Evolutionary conservation across 2,888 invertebrate species (phyloP).

Genomic region (Andrena minutula): DNA sequence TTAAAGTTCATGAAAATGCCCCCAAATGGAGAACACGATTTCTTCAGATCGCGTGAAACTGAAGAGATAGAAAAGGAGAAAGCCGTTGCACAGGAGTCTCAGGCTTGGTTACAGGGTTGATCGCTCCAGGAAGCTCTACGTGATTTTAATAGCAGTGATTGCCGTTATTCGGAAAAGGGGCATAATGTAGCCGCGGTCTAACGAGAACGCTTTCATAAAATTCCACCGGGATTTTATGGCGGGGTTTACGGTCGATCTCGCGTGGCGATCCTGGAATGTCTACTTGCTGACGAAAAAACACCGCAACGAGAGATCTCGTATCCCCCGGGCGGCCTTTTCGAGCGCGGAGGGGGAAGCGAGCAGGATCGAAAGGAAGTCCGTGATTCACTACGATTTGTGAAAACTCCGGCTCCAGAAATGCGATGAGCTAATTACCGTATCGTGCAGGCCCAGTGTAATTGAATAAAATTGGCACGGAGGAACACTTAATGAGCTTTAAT

Average conservation of each 20-base stretch:
- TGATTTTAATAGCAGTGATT: conserved; percentile 26
- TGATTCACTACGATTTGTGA: conserved; percentile 49
- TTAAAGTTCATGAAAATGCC: too few species aligned
- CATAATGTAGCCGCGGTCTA: conserved; percentile 22
- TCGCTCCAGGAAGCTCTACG: conserved; percentile 11
- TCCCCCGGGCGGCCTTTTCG: conserved; percentile 10
- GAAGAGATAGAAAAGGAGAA: neutral
- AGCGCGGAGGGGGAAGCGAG: neutral
- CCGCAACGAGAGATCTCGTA: conserved; percentile 38
- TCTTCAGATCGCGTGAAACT: neutral
- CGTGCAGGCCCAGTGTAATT: conserved; percentile 24
- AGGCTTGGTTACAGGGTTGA: neutral
- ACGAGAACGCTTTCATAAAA: conserved; percentile 55
- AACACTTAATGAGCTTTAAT: conserved; percentile 52
- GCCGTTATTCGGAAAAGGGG: conserved; percentile 16
- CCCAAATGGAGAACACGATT: too few species aligned
- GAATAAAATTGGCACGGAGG: conserved; percentile 56
- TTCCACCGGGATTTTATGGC: conserved; percentile 55
- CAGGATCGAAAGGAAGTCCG: conserved; percentile 48
- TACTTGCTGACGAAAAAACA: conserved; percentile 17
- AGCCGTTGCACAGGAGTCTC: neutral
- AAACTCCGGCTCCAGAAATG: conserved; percentile 44
- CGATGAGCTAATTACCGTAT: conserved; percentile 48
- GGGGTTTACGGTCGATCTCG: conserved; percentile 47
- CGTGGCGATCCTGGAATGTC: conserved; percentile 41